These are phyloP conservation scores for Lissonota sp. DNA, from an alignment of 2,888 invertebrate genomes.

Conservation along the genomic window DNA sequence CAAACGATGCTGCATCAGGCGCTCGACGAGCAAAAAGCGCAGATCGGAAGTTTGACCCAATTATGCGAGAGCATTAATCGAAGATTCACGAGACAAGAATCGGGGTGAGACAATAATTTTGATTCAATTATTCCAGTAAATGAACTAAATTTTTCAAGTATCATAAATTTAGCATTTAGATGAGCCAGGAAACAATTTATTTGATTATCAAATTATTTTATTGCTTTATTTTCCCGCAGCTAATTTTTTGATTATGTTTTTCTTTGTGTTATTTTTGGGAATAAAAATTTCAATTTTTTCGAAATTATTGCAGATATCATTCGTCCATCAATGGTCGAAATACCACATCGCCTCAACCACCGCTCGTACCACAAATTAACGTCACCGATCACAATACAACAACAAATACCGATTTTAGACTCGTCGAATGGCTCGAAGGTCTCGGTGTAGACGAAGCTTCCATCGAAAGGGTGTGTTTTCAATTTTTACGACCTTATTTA, in stretches of 20 bases:
- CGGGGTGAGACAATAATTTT: conserved; percentile 71
- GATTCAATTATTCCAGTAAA: neutral
- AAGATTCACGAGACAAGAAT: conserved; percentile 73
- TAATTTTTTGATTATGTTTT: neutral
- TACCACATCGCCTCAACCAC: conserved; percentile 67
- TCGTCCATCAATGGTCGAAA: conserved; percentile 69
- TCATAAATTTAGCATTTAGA: conserved; percentile 4
- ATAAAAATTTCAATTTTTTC: neutral
- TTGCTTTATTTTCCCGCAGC: neutral
- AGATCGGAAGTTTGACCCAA: conserved; percentile 86
- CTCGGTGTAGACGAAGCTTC: conserved; percentile 89
- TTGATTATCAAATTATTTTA: conserved; percentile 15
- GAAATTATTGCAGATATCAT: conserved; percentile 70
- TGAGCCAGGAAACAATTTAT: neutral
- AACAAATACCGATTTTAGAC: conserved; percentile 83
- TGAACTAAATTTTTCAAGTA: conserved; percentile 3
- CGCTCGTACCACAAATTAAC: conserved; percentile 78
- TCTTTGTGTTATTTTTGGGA: too few species aligned
- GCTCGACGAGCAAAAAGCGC: conserved; percentile 89
- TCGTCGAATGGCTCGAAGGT: conserved; percentile 90
- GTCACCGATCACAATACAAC: conserved; percentile 77
- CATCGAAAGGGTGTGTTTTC: conserved; percentile 85
- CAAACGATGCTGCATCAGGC: conserved; percentile 89
- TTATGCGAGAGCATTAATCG: conserved; percentile 81
- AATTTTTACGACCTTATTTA: neutral